Conservation (phyloP, 2,113 vertebrate genomes). For the Leiothrix lutea region DNA sequence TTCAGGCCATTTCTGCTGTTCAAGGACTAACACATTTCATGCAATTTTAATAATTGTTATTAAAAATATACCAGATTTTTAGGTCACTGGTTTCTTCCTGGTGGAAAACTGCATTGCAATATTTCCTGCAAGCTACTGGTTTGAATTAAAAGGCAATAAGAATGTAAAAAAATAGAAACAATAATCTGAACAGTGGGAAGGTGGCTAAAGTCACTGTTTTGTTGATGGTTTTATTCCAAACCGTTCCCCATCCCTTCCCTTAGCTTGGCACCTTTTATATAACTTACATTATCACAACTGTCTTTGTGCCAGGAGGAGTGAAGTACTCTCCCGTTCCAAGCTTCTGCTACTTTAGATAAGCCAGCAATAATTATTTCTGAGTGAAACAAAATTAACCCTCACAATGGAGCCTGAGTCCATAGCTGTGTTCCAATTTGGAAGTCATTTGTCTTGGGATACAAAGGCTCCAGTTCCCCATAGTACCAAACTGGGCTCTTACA, state of each 20-base stretch:
- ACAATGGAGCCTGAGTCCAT: slow-evolving; percentile 28
- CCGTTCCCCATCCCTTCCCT: neutral
- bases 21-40: neutral
- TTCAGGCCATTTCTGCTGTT: neutral
- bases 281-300: slow-evolving; percentile 51
- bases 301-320: slow-evolving; percentile 61
- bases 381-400: slow-evolving; percentile 61
- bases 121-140: neutral
- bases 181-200: neutral
- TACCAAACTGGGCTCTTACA: neutral
- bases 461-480: neutral
- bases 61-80: neutral
- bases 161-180: neutral
- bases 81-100: neutral
- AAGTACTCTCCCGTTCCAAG: slow-evolving; percentile 59
- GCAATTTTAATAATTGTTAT: neutral
- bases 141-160: neutral
- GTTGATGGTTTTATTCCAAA: slow-evolving; percentile 11
- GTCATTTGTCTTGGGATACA: neutral
- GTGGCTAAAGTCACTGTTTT: neutral
- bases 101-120: neutral
- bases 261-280: slow-evolving; percentile 46
- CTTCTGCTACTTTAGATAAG: slow-evolving; percentile 67
- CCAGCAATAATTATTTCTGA: slow-evolving; percentile 63
- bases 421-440: slow-evolving; percentile 15